These are phyloP conservation scores for Sula dactylatra DNA, from an alignment of 2,113 vertebrate genomes.

Conservation along the genomic window DNA sequence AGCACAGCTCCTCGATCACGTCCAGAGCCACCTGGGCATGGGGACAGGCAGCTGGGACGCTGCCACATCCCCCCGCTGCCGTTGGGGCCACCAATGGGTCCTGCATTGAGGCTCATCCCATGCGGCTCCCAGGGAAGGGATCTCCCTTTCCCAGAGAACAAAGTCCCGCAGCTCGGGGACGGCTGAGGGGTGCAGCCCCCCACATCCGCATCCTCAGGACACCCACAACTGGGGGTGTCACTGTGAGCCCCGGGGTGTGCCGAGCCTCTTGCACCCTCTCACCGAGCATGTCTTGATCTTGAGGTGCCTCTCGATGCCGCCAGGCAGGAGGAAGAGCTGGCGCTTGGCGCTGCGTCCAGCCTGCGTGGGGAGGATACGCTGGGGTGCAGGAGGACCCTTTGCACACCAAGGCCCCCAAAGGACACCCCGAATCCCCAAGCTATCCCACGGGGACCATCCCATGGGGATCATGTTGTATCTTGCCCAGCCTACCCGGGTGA, in stretches of 20 bases:
- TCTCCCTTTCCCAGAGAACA: neutral
- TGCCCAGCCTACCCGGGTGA: neutral
- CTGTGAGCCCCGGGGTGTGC: fast-evolving
- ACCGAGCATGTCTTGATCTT: constrained; percentile 98
- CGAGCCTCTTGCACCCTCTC: neutral
- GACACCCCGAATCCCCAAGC: neutral
- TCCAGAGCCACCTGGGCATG: constrained; percentile 85
- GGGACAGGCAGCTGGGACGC: neutral
- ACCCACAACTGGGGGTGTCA: neutral
- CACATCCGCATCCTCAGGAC: fast-evolving
- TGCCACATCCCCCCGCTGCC: fast-evolving
- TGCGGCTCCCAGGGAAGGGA: fast-evolving
- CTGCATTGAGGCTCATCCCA: neutral
- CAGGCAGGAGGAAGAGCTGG: constrained; percentile 92
- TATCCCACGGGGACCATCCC: neutral
- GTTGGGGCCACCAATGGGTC: neutral
- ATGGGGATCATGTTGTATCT: neutral
- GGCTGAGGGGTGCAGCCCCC: neutral
- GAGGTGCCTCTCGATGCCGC: constrained; percentile 89
- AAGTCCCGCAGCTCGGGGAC: neutral
- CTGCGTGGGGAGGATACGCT: constrained; percentile 17
- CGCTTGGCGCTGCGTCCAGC: constrained; percentile 95
- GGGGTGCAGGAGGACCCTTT: neutral
- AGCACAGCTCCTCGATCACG: constrained; percentile 89
- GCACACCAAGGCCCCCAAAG: neutral